These are phyloP conservation scores for Camelus dromedarius DNA, from an alignment of 2,113 vertebrate species.

Conservation along the genomic window DNA sequence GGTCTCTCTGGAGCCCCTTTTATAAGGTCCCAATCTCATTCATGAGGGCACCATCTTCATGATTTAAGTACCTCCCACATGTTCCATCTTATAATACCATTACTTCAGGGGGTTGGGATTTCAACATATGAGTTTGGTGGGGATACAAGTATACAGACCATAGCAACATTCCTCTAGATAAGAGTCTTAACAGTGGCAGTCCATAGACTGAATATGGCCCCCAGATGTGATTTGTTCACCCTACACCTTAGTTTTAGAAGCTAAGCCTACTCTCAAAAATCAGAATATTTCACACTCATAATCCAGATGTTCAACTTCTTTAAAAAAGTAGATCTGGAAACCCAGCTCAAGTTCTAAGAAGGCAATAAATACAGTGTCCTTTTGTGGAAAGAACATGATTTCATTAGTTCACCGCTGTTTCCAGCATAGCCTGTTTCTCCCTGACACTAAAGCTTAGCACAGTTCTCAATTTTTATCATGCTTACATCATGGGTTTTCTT, in stretches of 20 bases:
- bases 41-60: neutral
- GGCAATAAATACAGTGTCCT: neutral
- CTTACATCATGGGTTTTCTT: neutral
- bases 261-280: slow-evolving; percentile 15
- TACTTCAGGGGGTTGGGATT: neutral
- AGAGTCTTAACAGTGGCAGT: neutral
- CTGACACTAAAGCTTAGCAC: neutral
- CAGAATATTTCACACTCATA: slow-evolving; percentile 11
- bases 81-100: neutral
- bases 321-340: neutral
- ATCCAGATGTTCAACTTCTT: neutral
- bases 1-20: neutral
- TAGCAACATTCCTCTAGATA: neutral
- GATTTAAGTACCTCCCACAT: neutral
- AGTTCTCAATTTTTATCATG: neutral
- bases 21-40: neutral
- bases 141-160: neutral
- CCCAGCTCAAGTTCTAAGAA: neutral
- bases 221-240: neutral
- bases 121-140: neutral
- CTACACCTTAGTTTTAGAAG: neutral
- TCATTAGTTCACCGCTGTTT: neutral
- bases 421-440: neutral
- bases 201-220: neutral
- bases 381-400: neutral